A percentile compares a stretch with the other conserved stretches of the same genome.
Evolutionary conservation across 2,888 invertebrate genomes (phyloP).

Genomic region (Catotricha subobsoleta): DNA sequence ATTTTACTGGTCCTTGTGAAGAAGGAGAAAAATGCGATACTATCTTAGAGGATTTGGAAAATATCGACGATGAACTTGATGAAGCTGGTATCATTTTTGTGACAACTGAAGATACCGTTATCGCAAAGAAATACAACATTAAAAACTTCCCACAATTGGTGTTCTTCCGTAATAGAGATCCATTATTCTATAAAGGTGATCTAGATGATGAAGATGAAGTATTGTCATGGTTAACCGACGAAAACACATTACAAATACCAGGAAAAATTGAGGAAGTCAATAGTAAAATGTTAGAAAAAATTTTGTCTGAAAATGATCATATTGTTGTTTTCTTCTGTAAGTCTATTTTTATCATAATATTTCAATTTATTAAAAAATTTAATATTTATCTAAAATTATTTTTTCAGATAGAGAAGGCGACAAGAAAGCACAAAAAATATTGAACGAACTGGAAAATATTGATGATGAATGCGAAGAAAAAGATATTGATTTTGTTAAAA

Average conservation of each 20-base stretch:
- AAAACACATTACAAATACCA: conserved; percentile 75
- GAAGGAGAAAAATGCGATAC: conserved; percentile 74
- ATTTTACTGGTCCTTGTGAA: conserved; percentile 78
- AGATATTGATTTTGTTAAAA: conserved; percentile 80
- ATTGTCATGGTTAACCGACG: conserved; percentile 77
- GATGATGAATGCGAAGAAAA: conserved; percentile 86
- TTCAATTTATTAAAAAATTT: not conserved
- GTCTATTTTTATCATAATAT: conserved; percentile 22
- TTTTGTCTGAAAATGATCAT: conserved; percentile 69
- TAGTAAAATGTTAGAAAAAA: conserved; percentile 74
- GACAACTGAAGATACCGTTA: conserved; percentile 64
- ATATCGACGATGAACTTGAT: conserved; percentile 83
- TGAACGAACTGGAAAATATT: conserved; percentile 78
- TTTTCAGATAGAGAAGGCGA: conserved; percentile 68
- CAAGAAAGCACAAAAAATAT: conserved; percentile 72
- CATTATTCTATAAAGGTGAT: conserved; percentile 65
- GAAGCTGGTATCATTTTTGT: conserved; percentile 87
- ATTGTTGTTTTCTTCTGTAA: conserved; percentile 87
- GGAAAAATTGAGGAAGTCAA: conserved; percentile 89
- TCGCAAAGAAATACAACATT: conserved; percentile 73
- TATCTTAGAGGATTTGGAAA: conserved; percentile 70
- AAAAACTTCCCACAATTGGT: conserved; percentile 71
- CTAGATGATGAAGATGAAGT: conserved; percentile 84
- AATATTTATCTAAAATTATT: not conserved
- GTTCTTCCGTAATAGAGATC: conserved; percentile 83